Conservation (phyloP, 2,797 vertebrate genomes). For the Rhadinocentrus ornatus region DNA sequence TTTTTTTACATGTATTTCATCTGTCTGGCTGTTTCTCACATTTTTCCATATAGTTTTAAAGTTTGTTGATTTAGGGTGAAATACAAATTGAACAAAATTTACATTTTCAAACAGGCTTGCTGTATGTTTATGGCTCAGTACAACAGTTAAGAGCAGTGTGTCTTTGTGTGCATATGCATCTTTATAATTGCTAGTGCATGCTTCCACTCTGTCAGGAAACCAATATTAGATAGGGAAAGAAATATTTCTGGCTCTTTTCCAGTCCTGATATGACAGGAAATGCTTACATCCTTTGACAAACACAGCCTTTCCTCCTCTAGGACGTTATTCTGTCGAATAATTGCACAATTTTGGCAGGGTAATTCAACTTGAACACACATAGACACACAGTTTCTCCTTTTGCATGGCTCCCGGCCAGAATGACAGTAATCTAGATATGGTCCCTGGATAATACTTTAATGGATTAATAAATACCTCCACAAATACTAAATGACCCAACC, state of each 20-base stretch:
- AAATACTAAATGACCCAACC: constrained; percentile 60
- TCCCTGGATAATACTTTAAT: constrained; percentile 64
- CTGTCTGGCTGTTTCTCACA: constrained; percentile 25
- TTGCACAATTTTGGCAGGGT: constrained; percentile 41
- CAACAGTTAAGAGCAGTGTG: constrained; percentile 71
- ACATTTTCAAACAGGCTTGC: constrained; percentile 72
- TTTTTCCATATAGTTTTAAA: constrained; percentile 28
- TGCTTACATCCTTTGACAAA: constrained; percentile 61
- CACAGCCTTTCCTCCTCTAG: constrained; percentile 51
- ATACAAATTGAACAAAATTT: constrained; percentile 73
- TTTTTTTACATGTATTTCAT: constrained; percentile 23
- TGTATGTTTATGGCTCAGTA: constrained; percentile 77
- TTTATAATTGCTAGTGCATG: constrained; percentile 54
- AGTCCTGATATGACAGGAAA: constrained; percentile 67
- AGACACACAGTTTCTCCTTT: constrained; percentile 34
- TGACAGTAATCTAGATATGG: constrained; percentile 46
- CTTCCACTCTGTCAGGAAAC: constrained; percentile 50
- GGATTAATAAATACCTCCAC: constrained; percentile 70
- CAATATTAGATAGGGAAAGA: constrained; percentile 55
- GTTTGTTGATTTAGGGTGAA: constrained; percentile 61
- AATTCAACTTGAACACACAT: constrained; percentile 24
- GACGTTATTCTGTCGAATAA: constrained; percentile 56
- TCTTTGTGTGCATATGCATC: constrained; percentile 32
- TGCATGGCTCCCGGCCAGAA: constrained; percentile 35
- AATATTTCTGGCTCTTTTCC: constrained; percentile 57